Evolutionary conservation across 30 jellyfish, hydroid and myxozoan genomes (phyloP).

Genomic region (Hydra vulgaris): DNA sequence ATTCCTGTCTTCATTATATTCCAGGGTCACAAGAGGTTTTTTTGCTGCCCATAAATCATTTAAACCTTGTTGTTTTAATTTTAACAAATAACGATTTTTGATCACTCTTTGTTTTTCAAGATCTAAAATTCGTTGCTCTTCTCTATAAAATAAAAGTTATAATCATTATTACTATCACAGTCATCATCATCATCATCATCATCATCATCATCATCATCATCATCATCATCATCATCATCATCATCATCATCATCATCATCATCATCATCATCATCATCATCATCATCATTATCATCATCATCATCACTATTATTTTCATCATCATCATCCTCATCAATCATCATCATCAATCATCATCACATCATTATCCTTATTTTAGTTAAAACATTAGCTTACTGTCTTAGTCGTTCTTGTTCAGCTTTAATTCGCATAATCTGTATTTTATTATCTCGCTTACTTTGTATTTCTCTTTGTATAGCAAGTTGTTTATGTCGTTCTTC

Average conservation of each 20-base stretch:
- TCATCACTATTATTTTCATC: no score
- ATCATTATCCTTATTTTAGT: no score
- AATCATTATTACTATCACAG: no score
- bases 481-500: slow-evolving; percentile 8
- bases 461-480: slow-evolving; percentile 21
- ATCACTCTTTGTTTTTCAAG: neutral
- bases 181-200: no score
- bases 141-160: neutral
- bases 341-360: no score
- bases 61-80: slow-evolving; percentile 23
- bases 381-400: neutral
- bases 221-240: no score
- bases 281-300: no score
- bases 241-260: no score
- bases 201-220: no score
- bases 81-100: neutral
- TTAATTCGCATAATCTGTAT: neutral
- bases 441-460: slow-evolving; percentile 13
- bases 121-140: neutral
- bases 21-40: slow-evolving; percentile 32
- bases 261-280: no score
- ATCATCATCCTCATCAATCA: no score
- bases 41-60: slow-evolving; percentile 30
- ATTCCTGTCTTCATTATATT: slow-evolving; percentile 12
- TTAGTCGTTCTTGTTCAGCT: slow-evolving; percentile 28